These are phyloP conservation scores for Gymnarchus niloticus DNA, from an alignment of 2,113 vertebrate species.

Conservation along the genomic window DNA sequence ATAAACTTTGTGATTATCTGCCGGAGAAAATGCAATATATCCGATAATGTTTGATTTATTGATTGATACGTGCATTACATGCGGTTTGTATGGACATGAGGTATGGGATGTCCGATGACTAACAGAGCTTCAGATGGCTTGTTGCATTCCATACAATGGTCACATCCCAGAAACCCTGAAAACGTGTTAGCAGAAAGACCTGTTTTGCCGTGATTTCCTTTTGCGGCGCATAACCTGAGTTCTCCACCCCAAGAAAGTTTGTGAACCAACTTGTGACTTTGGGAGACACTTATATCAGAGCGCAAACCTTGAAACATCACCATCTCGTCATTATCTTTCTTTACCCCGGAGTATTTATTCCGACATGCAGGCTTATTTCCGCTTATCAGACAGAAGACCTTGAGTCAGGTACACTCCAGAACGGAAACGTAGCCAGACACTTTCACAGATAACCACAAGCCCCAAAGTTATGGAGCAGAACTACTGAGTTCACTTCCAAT, in stretches of 20 bases:
- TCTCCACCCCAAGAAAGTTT: neutral
- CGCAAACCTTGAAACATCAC: neutral
- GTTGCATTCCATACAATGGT: neutral
- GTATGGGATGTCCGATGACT: no score
- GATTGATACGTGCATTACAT: neutral
- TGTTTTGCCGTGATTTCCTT: neutral
- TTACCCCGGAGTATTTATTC: conserved; percentile 6
- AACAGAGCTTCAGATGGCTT: neutral
- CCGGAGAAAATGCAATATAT: neutral
- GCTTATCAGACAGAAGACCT: conserved; percentile 14
- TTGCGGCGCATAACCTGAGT: neutral
- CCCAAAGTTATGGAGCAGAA: conserved; percentile 1
- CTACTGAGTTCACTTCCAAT: neutral
- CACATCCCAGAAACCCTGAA: neutral
- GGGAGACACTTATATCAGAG: neutral
- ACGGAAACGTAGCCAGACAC: neutral
- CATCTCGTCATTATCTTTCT: neutral
- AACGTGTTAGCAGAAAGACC: neutral
- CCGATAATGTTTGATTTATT: neutral
- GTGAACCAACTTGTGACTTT: neutral
- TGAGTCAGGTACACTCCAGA: neutral
- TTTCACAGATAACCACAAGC: conserved; percentile 1
- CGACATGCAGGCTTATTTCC: neutral
- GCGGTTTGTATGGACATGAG: no score
- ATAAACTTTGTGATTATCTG: neutral